A percentile compares a stretch with the other conserved stretches of the same genome.
These are phyloP conservation scores for Amaurobius ferox DNA, from an alignment of 2,888 invertebrate species.

Conservation along the genomic window DNA sequence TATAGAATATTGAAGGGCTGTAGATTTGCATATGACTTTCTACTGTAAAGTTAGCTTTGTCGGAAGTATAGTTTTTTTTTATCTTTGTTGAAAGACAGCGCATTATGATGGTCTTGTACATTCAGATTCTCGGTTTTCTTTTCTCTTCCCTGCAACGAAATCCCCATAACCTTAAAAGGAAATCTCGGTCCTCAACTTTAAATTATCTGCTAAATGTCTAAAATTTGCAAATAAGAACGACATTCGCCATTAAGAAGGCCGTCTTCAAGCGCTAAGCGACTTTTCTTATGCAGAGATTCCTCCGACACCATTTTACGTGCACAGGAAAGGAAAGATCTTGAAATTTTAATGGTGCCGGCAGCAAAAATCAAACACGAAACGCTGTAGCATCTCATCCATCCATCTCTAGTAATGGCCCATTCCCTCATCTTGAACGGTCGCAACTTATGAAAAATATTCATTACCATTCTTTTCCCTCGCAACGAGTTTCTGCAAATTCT, in stretches of 20 bases:
- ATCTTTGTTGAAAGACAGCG: too few relatives aligned
- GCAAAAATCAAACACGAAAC: conserved; percentile 4
- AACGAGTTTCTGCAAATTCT: conserved; percentile 65
- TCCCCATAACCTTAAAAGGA: too few relatives aligned
- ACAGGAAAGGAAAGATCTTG: background rate
- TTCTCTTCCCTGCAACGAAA: too few relatives aligned
- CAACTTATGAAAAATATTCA: conserved; percentile 65
- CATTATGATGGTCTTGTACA: too few relatives aligned
- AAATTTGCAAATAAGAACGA: too few relatives aligned
- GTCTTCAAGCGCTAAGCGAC: background rate
- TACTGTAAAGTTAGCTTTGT: too few relatives aligned
- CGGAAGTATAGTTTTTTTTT: too few relatives aligned
- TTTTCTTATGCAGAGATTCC: background rate
- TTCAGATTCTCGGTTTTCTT: too few relatives aligned
- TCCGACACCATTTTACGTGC: background rate
- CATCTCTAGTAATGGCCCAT: conserved; percentile 23
- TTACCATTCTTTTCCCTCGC: conserved; percentile 53
- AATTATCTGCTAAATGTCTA: too few relatives aligned
- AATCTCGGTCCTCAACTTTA: too few relatives aligned
- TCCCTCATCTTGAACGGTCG: conserved; percentile 25
- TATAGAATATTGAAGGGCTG: too few relatives aligned
- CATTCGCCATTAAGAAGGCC: background rate
- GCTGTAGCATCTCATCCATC: conserved; percentile 19
- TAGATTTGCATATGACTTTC: too few relatives aligned
- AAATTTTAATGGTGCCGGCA: conserved; percentile 11